Percentiles rank a stretch among this genome's conserved stretches.
These are phyloP conservation scores for Charina bottae DNA, from an alignment of 2,113 vertebrate genomes.

Conservation along the genomic window DNA sequence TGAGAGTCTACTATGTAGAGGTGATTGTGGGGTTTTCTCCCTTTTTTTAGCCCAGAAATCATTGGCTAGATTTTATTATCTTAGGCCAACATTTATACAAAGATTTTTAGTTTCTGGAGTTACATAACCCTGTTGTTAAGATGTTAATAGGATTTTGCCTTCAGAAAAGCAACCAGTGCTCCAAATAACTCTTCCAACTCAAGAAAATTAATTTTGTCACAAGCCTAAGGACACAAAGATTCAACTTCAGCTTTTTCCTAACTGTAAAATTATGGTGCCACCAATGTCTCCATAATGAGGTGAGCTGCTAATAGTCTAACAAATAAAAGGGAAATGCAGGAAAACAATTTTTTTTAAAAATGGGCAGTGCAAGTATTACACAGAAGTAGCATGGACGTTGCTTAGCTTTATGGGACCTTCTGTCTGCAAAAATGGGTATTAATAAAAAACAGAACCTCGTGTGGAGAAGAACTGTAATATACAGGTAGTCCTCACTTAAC, in stretches of 20 bases:
- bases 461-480: background rate
- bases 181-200: conserved; percentile 15
- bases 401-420: background rate
- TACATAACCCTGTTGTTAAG: conserved; percentile 57
- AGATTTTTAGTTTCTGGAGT: conserved; percentile 30
- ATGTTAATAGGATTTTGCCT: conserved; percentile 52
- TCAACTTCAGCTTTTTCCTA: background rate
- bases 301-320: background rate
- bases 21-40: background rate
- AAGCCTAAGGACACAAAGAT: conserved; percentile 1
- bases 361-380: background rate
- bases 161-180: conserved; percentile 36
- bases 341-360: background rate
- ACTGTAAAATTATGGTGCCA: background rate
- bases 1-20: background rate
- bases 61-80: background rate
- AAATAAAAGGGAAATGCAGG: background rate
- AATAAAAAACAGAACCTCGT: background rate
- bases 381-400: background rate
- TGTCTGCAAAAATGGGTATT: background rate
- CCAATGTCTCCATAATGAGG: background rate
- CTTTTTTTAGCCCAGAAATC: background rate
- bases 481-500: background rate
- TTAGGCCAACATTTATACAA: background rate
- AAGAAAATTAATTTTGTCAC: conserved; percentile 17